These are phyloP conservation scores for Pao palembangensis DNA, from an alignment of 2,113 vertebrate genomes.

Conservation along the genomic window DNA sequence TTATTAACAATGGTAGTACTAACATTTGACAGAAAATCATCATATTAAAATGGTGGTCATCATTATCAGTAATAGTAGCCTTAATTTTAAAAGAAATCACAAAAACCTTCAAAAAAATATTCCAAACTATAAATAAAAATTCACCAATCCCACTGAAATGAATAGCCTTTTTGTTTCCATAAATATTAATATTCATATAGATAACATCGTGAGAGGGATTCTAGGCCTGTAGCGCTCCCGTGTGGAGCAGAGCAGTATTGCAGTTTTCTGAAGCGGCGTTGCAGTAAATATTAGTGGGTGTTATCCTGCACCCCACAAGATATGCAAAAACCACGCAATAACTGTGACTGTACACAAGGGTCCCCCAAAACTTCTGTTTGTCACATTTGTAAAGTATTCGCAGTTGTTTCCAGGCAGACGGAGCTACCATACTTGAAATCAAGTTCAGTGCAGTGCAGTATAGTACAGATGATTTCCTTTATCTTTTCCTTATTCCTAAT, in stretches of 20 bases:
- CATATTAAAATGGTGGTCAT: no score
- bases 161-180: no score
- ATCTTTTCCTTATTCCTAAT: constrained; percentile 44
- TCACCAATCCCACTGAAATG: no score
- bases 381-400: constrained; percentile 75
- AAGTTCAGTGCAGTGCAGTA: constrained; percentile 91
- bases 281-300: constrained; percentile 56
- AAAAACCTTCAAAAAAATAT: no score
- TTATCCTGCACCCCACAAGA: constrained; percentile 87
- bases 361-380: constrained; percentile 76
- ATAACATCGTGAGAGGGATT: constrained; percentile 14
- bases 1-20: no score
- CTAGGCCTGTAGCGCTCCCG: constrained; percentile 28
- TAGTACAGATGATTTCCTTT: constrained; percentile 72
- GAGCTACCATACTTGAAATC: constrained; percentile 96
- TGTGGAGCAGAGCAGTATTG: constrained; percentile 43
- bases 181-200: no score
- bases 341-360: constrained; percentile 77
- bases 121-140: no score
- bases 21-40: no score
- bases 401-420: constrained; percentile 85
- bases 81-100: no score
- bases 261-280: constrained; percentile 42
- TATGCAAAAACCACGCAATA: constrained; percentile 99
- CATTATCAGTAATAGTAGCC: no score